These are phyloP conservation scores for Limnephilus rhombicus DNA, from an alignment of 2,888 invertebrate species.

Conservation along the genomic window DNA sequence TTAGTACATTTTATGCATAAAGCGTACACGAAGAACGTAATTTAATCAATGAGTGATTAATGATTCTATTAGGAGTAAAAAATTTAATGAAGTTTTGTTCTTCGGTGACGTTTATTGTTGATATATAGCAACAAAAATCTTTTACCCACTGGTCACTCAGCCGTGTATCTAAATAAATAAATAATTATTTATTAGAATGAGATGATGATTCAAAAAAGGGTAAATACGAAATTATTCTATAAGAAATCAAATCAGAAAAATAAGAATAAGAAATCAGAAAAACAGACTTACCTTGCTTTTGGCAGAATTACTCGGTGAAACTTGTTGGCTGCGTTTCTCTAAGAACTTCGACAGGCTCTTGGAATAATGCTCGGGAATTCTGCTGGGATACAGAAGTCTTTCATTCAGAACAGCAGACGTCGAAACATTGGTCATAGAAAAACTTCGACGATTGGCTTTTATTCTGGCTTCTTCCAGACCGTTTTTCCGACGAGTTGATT, in stretches of 20 bases:
- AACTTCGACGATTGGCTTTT: constrained; percentile 30
- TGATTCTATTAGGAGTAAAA: no score
- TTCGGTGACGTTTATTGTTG: no score
- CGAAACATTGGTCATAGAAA: constrained; percentile 41
- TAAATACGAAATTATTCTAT: background rate
- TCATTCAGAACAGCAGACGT: background rate
- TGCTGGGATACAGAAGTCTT: constrained; percentile 41
- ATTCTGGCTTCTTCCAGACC: background rate
- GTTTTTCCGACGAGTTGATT: background rate
- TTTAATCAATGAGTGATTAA: no score
- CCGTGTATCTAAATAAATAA: no score
- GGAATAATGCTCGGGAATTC: background rate
- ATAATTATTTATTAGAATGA: no score
- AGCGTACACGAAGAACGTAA: no score
- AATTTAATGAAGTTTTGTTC: no score
- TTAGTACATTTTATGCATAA: no score
- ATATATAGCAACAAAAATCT: no score
- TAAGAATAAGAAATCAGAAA: background rate
- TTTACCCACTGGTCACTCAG: no score
- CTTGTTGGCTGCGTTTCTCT: background rate
- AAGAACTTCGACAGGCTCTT: constrained; percentile 14
- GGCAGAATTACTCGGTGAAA: background rate
- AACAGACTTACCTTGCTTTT: background rate
- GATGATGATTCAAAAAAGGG: background rate
- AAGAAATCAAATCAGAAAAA: background rate